Evolutionary conservation across 1,140 invertebrate genomes (phyloP).

Genomic region (Meloidogyne floridensis): DNA sequence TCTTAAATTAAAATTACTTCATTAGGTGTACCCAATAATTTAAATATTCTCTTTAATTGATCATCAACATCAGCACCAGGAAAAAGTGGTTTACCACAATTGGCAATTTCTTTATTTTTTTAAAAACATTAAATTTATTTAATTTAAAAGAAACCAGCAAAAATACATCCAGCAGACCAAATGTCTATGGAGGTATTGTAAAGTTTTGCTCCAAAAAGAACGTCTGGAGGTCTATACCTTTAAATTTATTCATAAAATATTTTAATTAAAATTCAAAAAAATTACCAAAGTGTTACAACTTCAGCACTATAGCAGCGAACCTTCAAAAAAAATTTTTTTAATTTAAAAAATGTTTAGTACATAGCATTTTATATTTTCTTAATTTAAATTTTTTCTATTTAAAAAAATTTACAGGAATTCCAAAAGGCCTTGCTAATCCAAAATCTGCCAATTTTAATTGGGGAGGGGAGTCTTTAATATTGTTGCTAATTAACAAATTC

Average conservation of each 20-base stretch:
- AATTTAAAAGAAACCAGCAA: conserved; percentile 75
- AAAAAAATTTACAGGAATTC: conserved; percentile 80
- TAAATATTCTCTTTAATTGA: conserved; percentile 97
- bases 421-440: conserved; percentile 95
- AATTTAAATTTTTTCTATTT: no score
- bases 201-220: conserved; percentile 96
- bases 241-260: background rate
- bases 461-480: conserved; percentile 70
- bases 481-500: conserved; percentile 93
- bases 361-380: no score
- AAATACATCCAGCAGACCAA: conserved; percentile 99
- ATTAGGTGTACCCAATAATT: conserved; percentile 88
- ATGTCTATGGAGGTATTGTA: conserved; percentile 99
- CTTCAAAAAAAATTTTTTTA: background rate
- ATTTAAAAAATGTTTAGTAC: no score
- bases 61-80: conserved; percentile 96
- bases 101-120: conserved; percentile 73
- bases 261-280: conserved; percentile 19
- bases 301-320: conserved; percentile 95
- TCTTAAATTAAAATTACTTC: conserved; percentile 71
- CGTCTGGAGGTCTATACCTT: conserved; percentile 90
- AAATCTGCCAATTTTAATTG: conserved; percentile 98
- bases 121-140: background rate
- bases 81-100: conserved; percentile 82
- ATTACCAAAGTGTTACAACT: conserved; percentile 70